A percentile compares a stretch with the other conserved stretches of the same genome.
Conservation (phyloP, 2,888 invertebrate genomes). For the Alitta virens region DNA sequence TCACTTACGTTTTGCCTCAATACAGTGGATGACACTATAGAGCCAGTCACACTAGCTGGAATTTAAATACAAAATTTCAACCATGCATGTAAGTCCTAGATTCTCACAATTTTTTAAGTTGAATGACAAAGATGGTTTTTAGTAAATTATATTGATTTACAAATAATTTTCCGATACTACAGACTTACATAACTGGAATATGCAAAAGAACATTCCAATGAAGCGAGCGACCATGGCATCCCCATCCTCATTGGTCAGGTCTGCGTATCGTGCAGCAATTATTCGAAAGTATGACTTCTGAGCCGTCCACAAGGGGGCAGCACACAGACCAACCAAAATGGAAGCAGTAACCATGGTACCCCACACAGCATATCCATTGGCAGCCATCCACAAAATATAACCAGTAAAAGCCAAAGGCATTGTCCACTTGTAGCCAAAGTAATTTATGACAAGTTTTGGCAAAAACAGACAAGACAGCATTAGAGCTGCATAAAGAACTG, state of each 20-base stretch:
- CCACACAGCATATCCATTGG: slow-evolving; percentile 71
- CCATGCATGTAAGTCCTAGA: too few relatives aligned
- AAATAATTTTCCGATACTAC: too few relatives aligned
- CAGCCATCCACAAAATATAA: slow-evolving; percentile 90
- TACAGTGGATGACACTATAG: background rate
- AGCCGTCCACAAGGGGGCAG: slow-evolving; percentile 98
- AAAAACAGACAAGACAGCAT: slow-evolving; percentile 95
- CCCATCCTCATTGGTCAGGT: background rate
- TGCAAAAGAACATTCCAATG: background rate
- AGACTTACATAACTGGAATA: background rate
- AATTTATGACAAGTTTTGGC: slow-evolving; percentile 36
- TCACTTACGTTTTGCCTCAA: background rate
- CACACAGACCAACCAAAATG: slow-evolving; percentile 86
- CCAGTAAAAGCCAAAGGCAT: slow-evolving; percentile 87
- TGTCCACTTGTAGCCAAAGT: slow-evolving; percentile 74
- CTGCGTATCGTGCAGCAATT: background rate
- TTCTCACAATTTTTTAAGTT: too few relatives aligned
- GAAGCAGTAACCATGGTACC: slow-evolving; percentile 77
- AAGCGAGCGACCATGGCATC: background rate
- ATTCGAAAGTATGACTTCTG: slow-evolving; percentile 84
- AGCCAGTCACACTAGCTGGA: background rate
- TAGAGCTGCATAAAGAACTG: slow-evolving; percentile 87
- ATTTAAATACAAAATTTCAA: background rate
- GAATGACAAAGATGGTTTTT: too few relatives aligned
- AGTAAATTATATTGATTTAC: too few relatives aligned